These are phyloP conservation scores for Rynchops niger DNA, from an alignment of 2,113 vertebrate genomes.

Conservation along the genomic window DNA sequence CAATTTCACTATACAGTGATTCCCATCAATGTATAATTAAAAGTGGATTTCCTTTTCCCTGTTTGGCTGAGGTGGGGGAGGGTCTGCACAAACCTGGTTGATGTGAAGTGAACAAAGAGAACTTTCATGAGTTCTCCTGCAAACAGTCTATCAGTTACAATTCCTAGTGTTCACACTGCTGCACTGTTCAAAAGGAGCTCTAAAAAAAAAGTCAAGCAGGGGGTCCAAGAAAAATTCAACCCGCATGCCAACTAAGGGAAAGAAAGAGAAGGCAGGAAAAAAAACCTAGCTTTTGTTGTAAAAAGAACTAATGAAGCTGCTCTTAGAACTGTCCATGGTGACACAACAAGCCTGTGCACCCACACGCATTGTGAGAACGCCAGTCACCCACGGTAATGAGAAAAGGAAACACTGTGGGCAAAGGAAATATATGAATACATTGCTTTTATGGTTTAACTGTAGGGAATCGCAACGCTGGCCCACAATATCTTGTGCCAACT, in stretches of 20 bases:
- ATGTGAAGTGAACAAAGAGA: constrained; percentile 78
- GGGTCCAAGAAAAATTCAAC: constrained; percentile 78
- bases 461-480: constrained; percentile 58
- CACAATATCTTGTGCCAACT: constrained; percentile 56
- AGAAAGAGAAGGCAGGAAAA: constrained; percentile 75
- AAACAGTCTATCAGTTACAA: constrained; percentile 84
- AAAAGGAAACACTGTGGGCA: constrained; percentile 60
- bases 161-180: constrained; percentile 78
- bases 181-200: constrained; percentile 77
- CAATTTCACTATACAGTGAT: constrained; percentile 72
- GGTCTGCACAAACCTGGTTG: constrained; percentile 74
- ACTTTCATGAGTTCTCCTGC: constrained; percentile 79
- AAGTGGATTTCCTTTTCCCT: constrained; percentile 82
- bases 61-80: constrained; percentile 66
- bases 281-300: constrained; percentile 76
- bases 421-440: constrained; percentile 55
- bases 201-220: constrained; percentile 81
- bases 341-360: constrained; percentile 75
- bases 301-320: constrained; percentile 83
- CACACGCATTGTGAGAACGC: constrained; percentile 75
- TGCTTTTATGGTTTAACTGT: constrained; percentile 65
- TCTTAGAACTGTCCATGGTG: constrained; percentile 77
- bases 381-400: constrained; percentile 67
- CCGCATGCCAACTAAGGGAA: constrained; percentile 76
- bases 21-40: constrained; percentile 83